phyloP scores from a whole-genome alignment of 35 echinoderm and acorn worm genomes.

The Heliocidaris erythrogramma region DNA sequence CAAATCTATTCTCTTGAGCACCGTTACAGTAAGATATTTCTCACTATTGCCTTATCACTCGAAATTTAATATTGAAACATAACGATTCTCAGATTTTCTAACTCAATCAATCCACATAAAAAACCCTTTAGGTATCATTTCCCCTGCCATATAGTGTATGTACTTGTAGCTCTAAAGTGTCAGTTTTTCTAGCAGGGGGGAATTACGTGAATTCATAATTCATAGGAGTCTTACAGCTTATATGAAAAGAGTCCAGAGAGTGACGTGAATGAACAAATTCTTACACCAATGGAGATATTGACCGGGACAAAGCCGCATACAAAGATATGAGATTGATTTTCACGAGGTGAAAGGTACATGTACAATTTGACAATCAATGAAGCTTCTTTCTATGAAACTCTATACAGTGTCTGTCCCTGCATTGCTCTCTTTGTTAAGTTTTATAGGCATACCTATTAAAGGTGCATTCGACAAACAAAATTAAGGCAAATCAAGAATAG shows the following conservation, averaged over 20 bases:
- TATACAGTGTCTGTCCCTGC: not conserved
- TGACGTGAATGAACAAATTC: not conserved
- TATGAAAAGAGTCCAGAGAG: not conserved
- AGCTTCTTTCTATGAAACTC: not conserved
- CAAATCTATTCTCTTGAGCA: too few relatives aligned
- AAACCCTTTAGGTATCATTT: too few relatives aligned
- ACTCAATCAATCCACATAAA: too few relatives aligned
- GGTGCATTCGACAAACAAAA: not conserved
- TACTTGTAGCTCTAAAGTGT: too few relatives aligned
- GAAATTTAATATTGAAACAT: too few relatives aligned
- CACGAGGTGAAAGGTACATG: not conserved
- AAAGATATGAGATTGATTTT: not conserved
- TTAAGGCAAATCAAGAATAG: not conserved
- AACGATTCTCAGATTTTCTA: too few relatives aligned
- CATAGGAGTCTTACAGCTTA: not conserved
- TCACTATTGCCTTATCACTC: too few relatives aligned
- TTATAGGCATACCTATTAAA: not conserved
- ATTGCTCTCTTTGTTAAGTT: not conserved
- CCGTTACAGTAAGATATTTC: too few relatives aligned
- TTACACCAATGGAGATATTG: not conserved
- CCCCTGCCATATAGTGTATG: too few relatives aligned
- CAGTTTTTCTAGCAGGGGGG: not conserved
- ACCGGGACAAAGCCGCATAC: not conserved
- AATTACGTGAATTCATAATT: not conserved
- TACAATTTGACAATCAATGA: not conserved